Percentiles rank a stretch among this genome's conserved stretches.
phyloP scores from a whole-genome alignment of 2,888 invertebrate genomes.

The Pilophorus perplexus region DNA sequence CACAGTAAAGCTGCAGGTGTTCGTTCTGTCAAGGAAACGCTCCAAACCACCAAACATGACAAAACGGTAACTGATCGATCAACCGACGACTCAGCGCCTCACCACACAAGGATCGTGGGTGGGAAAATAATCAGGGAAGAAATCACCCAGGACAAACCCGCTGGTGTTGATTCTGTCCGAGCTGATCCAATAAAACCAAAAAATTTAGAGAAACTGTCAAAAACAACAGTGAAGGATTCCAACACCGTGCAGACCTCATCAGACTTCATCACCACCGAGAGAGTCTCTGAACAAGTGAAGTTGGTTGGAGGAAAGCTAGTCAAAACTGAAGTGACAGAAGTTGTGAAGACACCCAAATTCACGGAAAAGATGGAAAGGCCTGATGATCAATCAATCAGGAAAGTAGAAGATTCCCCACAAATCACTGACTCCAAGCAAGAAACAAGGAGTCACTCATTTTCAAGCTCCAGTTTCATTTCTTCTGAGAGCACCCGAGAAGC shows the following conservation, averaged over 20 bases:
- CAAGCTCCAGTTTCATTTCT: too few relatives aligned
- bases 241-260: neutral
- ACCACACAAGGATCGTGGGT: neutral
- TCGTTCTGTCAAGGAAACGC: neutral
- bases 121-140: slow-evolving; percentile 6
- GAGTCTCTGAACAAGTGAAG: slow-evolving; percentile 35
- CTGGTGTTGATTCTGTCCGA: neutral
- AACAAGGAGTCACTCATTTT: too few relatives aligned
- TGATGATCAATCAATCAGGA: too few relatives aligned
- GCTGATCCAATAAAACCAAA: neutral
- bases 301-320: too few relatives aligned
- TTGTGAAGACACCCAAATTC: slow-evolving; percentile 8
- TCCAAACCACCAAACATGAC: too few relatives aligned
- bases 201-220: too few relatives aligned
- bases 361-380: too few relatives aligned
- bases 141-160: neutral
- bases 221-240: neutral
- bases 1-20: neutral
- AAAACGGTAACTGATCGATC: too few relatives aligned
- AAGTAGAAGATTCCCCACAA: too few relatives aligned
- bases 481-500: neutral
- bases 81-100: neutral
- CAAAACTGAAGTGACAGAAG: neutral
- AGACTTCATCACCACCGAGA: neutral
- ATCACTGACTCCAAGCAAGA: too few relatives aligned